phyloP scores from a whole-genome alignment of 2,888 invertebrate genomes.

The Tiliacea aurago region DNA sequence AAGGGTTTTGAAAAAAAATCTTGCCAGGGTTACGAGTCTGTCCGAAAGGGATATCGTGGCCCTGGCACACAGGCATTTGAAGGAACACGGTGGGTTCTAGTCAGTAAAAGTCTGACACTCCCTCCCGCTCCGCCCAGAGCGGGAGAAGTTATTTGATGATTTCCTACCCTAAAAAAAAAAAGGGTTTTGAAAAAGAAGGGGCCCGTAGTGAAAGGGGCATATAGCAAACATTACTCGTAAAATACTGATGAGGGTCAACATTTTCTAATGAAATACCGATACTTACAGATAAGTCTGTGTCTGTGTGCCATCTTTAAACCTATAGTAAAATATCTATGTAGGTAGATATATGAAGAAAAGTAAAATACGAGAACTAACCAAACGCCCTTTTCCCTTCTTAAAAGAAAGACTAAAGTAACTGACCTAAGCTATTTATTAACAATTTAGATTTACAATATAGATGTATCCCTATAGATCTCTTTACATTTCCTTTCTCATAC shows the following conservation, averaged over 20 bases:
- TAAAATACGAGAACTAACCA: neutral
- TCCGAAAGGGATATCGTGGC: too few relatives aligned
- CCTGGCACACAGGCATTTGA: too few relatives aligned
- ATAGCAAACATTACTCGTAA: neutral
- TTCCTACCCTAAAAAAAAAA: too few relatives aligned
- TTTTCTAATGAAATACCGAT: neutral
- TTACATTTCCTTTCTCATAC: constrained; percentile 64
- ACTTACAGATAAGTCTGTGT: neutral
- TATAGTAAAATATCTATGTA: neutral
- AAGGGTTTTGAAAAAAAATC: constrained; percentile 21
- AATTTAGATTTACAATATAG: constrained; percentile 55
- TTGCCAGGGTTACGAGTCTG: too few relatives aligned
- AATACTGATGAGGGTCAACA: neutral
- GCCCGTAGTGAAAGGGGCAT: neutral
- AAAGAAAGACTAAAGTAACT: constrained; percentile 45
- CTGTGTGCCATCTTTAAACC: neutral
- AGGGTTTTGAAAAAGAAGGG: constrained; percentile 18
- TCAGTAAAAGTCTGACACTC: too few relatives aligned
- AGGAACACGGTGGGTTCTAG: too few relatives aligned
- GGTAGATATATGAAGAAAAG: neutral
- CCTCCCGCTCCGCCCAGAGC: too few relatives aligned
- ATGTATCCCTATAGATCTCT: constrained; percentile 45
- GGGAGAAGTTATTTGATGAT: too few relatives aligned
- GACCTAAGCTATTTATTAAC: constrained; percentile 47
- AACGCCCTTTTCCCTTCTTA: constrained; percentile 2